phyloP scores from a whole-genome alignment of 2,113 vertebrate species.

The Girardinichthys multiradiatus region DNA sequence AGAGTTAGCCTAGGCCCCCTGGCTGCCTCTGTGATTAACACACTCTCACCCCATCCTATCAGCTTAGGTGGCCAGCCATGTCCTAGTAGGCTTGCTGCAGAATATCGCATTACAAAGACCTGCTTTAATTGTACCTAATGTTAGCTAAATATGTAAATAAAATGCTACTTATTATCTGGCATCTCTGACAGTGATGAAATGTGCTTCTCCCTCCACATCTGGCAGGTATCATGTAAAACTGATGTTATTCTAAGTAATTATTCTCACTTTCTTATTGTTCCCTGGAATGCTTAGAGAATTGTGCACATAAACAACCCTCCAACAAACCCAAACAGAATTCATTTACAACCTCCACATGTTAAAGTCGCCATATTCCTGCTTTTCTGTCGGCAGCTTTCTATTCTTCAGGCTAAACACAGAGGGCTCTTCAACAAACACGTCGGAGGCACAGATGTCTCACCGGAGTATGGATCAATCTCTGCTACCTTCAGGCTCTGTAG shows the following conservation, averaged over 20 bases:
- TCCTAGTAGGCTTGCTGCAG: too few species aligned
- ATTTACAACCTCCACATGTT: slow-evolving; percentile 47
- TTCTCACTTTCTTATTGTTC: slow-evolving; percentile 46
- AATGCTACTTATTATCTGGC: too few species aligned
- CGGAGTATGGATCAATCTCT: slow-evolving; percentile 53
- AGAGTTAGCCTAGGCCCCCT: too few species aligned
- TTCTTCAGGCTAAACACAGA: slow-evolving; percentile 60
- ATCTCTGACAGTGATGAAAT: too few species aligned
- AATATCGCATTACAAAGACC: too few species aligned
- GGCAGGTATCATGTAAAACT: neutral
- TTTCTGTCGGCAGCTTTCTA: slow-evolving; percentile 52
- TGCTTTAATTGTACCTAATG: too few species aligned
- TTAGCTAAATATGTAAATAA: too few species aligned
- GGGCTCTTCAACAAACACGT: slow-evolving; percentile 27
- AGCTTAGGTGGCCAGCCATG: too few species aligned
- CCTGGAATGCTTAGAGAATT: slow-evolving; percentile 24
- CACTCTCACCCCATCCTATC: too few species aligned
- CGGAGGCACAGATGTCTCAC: slow-evolving; percentile 21
- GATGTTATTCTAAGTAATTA: slow-evolving; percentile 40
- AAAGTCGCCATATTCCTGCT: slow-evolving; percentile 34
- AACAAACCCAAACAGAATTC: neutral
- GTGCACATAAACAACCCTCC: neutral
- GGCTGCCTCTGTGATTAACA: too few species aligned
- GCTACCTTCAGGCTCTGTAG: slow-evolving; percentile 37
- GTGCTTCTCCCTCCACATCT: neutral